These are phyloP conservation scores for Dryomyza anilis DNA, from an alignment of 2,888 invertebrate genomes.

Conservation along the genomic window DNA sequence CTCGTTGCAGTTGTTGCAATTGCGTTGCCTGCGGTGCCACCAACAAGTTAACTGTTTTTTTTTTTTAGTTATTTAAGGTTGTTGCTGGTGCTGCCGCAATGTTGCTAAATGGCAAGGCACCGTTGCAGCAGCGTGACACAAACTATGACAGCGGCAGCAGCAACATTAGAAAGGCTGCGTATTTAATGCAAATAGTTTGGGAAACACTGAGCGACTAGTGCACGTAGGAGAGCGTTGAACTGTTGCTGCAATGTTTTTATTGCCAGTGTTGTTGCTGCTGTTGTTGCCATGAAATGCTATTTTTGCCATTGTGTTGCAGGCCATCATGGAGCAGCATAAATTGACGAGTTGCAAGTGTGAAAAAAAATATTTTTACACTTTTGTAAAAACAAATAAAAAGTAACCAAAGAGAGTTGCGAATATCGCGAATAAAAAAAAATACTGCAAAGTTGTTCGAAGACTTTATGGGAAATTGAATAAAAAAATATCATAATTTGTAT, in stretches of 20 bases:
- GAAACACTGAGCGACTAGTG: not conserved
- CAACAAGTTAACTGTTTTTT: conserved; percentile 15
- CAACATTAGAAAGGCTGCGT: not conserved
- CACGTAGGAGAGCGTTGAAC: conserved; percentile 27
- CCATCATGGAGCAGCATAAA: no score
- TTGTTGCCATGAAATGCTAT: conserved; percentile 13
- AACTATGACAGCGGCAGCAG: not conserved
- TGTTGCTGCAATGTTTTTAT: conserved; percentile 10
- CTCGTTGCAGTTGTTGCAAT: not conserved
- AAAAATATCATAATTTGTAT: no score
- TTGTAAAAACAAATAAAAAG: no score
- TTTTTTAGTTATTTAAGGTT: not conserved
- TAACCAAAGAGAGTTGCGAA: no score
- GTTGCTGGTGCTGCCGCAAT: not conserved
- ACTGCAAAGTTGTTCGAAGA: no score
- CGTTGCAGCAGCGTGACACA: conserved; percentile 1
- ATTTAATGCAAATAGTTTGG: not conserved
- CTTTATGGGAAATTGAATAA: no score
- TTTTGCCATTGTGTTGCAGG: conserved; percentile 12
- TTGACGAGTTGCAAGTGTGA: conserved; percentile 4
- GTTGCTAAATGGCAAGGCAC: not conserved
- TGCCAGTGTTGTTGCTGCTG: conserved; percentile 4
- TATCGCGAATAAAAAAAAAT: no score
- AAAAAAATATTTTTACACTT: not conserved
- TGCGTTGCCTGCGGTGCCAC: not conserved